Conservation (phyloP, 2,797 vertebrate species). For the Perodicticus potto region DNA sequence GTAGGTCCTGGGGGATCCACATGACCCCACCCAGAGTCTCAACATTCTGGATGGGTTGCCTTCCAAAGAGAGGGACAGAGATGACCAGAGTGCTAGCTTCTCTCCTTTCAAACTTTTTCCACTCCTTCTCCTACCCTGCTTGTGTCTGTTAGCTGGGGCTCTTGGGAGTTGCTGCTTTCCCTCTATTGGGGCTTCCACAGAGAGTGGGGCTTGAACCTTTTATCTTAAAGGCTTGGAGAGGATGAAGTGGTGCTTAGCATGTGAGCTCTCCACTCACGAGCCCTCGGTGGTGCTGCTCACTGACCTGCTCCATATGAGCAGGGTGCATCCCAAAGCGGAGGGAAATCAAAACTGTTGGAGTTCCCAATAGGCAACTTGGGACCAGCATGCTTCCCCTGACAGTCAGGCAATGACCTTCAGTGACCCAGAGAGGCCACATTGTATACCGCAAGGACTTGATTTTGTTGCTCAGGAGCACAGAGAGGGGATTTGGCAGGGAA, state of each 20-base stretch:
- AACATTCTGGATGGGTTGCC: neutral
- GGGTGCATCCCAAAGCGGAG: neutral
- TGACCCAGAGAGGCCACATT: neutral
- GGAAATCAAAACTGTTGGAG: neutral
- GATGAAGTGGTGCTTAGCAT: neutral
- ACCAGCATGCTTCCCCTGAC: neutral
- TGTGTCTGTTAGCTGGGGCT: neutral
- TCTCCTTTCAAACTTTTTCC: neutral
- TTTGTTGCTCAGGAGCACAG: neutral
- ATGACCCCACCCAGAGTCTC: neutral
- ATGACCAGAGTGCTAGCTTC: neutral
- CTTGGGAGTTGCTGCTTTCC: neutral
- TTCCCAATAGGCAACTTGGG: neutral
- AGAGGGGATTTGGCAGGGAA: too few species aligned
- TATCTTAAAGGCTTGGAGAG: neutral
- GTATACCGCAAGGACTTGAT: neutral
- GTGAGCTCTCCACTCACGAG: neutral
- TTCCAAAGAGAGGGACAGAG: neutral
- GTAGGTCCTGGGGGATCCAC: neutral
- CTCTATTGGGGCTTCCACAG: neutral
- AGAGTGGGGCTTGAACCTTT: neutral
- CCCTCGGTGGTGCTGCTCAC: neutral
- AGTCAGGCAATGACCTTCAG: neutral
- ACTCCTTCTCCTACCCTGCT: neutral
- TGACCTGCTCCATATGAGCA: neutral